phyloP scores from a whole-genome alignment of 2,113 vertebrate genomes.

The Centropristis striata region DNA sequence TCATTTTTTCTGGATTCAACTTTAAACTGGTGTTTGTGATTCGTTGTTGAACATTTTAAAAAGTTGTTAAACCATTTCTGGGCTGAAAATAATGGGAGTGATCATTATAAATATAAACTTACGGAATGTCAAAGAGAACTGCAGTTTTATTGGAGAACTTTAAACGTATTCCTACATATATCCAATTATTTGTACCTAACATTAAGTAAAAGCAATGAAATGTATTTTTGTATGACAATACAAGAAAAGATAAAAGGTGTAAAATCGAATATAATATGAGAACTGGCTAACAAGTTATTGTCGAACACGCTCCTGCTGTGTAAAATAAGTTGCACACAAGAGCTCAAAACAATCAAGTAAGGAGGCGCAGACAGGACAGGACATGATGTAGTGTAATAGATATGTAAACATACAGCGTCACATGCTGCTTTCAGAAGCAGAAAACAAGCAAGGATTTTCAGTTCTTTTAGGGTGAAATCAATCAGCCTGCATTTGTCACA shows the following conservation, averaged over 20 bases:
- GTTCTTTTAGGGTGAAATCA: background rate
- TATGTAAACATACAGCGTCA: constrained; percentile 4
- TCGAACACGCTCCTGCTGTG: background rate
- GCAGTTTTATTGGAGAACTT: background rate
- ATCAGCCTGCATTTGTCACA: background rate
- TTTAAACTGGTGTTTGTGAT: background rate
- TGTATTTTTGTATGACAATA: background rate
- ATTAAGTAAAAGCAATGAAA: background rate
- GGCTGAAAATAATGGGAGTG: background rate
- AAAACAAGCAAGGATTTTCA: background rate
- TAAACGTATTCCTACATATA: background rate
- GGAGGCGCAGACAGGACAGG: constrained; percentile 4
- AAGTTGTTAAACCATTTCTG: background rate
- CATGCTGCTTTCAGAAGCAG: background rate
- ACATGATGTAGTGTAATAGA: constrained; percentile 15
- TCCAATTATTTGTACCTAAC: background rate
- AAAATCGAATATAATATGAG: background rate
- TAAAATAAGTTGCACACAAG: background rate
- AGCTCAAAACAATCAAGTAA: background rate
- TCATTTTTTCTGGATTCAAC: background rate
- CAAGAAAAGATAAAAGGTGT: background rate
- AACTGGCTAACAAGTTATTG: background rate
- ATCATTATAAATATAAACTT: background rate
- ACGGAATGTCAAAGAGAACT: background rate
- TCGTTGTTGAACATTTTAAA: background rate